Base-by-base conservation (phyloP, 1,140 invertebrate species). In the Drosophila carrolli region DNA sequence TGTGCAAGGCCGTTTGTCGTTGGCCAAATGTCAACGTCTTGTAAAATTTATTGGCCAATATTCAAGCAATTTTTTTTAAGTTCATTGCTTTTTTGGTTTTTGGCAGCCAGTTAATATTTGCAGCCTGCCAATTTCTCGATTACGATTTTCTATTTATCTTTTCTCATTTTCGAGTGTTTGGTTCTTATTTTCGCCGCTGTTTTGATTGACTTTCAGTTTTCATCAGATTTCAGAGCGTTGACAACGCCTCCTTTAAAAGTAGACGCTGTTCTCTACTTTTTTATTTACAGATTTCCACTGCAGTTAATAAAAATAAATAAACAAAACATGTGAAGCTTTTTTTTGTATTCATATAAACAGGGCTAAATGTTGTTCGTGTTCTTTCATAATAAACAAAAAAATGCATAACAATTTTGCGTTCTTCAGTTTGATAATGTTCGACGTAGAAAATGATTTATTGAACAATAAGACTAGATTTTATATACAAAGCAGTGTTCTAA, bases 31-130 rank as follows among this genome's bases (percentile, higher is more conserved):
- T 81, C 73, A 84, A 80, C 77, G 88, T 81, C 78, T 91, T 83
- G 84, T 75, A 84, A 78, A 80, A 89, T 91, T 88, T 91, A 91
- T 91, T 91, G 80, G 88, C 88, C 88, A 91, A 84, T 83, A 91
- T 88, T 89, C 80, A 89, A 88, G 38, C 47, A 72, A 79, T 53
- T 63, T 72, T 78, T 56, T 67, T 44, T 53, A 43, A 27, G 1
- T 58, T 43, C 23, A 43, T 46, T 16, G 44, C 46, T 37, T 48
- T 41, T 59, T 48, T 61, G 60, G 51, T 40, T 80, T 80, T 88
- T 88, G 84, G 80, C 84, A 89, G 84, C 27, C 80, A 88, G 84
- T 88, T 88, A 88, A 88, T 88, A 88, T 88, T 89, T 57, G 73
- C 76, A 75, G 72, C 81, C 74, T 88, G 82, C 82, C 82, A 85